Percentiles rank a stretch among this genome's conserved stretches.
Conservation (phyloP, 2,797 vertebrate genomes). For the Spinus pinus region DNA sequence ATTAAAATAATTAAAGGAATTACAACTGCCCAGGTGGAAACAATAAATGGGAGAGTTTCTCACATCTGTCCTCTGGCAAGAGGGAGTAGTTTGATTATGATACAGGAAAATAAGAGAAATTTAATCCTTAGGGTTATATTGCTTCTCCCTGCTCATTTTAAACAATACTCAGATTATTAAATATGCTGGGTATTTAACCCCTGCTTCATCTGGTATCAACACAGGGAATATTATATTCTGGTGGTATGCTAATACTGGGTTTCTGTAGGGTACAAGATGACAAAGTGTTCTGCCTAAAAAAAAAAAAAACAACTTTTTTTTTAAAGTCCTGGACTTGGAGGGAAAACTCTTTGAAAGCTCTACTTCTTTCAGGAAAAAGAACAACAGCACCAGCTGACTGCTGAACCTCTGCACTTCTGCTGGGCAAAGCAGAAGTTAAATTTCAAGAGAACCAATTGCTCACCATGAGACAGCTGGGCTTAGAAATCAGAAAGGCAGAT, state of each 20-base stretch:
- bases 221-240: background rate
- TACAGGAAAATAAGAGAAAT: background rate
- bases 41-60: background rate
- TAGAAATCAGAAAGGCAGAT: background rate
- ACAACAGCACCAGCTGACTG: background rate
- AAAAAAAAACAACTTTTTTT: background rate
- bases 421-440: background rate
- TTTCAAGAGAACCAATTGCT: background rate
- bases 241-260: background rate
- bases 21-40: background rate
- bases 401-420: background rate
- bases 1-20: background rate
- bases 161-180: background rate
- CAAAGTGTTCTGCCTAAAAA: background rate
- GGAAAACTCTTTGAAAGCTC: background rate
- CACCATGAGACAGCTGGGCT: too few relatives aligned
- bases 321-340: background rate
- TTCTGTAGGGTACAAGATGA: background rate
- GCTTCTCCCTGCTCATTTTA: background rate
- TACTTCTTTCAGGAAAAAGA: background rate
- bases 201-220: background rate
- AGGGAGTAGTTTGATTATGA: background rate
- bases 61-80: background rate
- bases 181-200: background rate
- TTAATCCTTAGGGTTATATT: background rate